Base-by-base conservation (phyloP, 2,888 invertebrate genomes). In the Synanthedon andrenaeformis region DNA sequence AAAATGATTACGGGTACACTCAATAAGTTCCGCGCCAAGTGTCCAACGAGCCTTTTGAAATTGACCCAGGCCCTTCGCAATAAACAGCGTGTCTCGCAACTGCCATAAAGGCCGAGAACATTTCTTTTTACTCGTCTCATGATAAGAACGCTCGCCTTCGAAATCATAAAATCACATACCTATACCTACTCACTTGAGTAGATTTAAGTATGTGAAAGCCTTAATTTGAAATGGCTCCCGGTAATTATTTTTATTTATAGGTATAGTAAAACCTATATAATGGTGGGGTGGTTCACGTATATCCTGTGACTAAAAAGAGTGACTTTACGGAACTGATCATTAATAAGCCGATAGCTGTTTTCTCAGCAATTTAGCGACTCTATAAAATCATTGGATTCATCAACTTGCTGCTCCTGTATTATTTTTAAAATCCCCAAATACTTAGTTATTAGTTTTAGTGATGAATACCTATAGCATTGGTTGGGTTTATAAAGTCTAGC, bases 31-130 rank as follows among this genome's bases (percentile, higher is more conserved):
- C 13, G 51, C 60, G 35, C 74, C 54, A 65, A 54, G 64, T 78
- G 64, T 61, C 53, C 28, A 57, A 49, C 59, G 19, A 58, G 51
- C 68, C 58, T 55, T n/a, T 42, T 59, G 66, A 59, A n/a, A 13
- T 42, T 59, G 66, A 59, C 67, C 72, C 35, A 35, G 65, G 73
- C 83, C 85, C 82, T 78, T 71, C 62, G 79, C 79, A 84, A 87
- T 86, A 87, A 83, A 84, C 83, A 79, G 82, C 80, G 79, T 82
- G 85, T 82, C 86, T 79, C 85, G 79, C 79, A 83, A 81, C 83
- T 82, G 80, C 86, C 82, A 84, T 87, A 86, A 87, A 85, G 81
- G 82, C 82, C 72, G 79, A 74, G 70, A 78, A 79, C 86, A 86
- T 87, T 86, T 85, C 85, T 87, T 87, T 87, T 87, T 87, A 86